A percentile compares a stretch with the other conserved stretches of the same genome.
phyloP scores from a whole-genome alignment of 2,797 vertebrate genomes.

The Pseudopleuronectes americanus region DNA sequence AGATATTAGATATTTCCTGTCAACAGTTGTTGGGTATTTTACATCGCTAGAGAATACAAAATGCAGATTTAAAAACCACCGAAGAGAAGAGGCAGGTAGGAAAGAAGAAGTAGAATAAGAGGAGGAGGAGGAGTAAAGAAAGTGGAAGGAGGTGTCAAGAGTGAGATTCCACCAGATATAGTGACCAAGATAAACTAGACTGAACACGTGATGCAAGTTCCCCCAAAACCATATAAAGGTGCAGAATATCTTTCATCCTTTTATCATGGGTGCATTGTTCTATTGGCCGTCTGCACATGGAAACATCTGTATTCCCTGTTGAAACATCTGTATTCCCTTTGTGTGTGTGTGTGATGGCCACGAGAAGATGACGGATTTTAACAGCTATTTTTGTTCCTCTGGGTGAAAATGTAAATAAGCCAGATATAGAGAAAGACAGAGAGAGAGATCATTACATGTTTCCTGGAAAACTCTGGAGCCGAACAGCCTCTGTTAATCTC shows the following conservation, averaged over 20 bases:
- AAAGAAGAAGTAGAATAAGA: slow-evolving; percentile 43
- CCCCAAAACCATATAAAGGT: neutral
- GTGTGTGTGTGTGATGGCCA: neutral
- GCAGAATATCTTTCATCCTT: neutral
- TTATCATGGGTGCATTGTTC: no score
- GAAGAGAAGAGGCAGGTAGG: slow-evolving; percentile 53
- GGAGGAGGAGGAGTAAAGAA: neutral
- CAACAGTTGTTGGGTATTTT: slow-evolving; percentile 69
- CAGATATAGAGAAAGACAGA: neutral
- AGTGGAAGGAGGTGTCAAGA: slow-evolving; percentile 7
- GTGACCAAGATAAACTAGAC: slow-evolving; percentile 10
- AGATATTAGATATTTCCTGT: slow-evolving; percentile 47
- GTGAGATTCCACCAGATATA: slow-evolving; percentile 33
- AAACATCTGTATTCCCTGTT: no score
- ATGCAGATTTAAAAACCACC: slow-evolving; percentile 77
- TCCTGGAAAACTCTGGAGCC: neutral
- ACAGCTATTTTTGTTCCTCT: neutral
- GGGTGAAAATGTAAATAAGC: neutral
- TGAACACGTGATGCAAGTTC: neutral
- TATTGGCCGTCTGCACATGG: no score
- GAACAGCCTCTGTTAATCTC: neutral
- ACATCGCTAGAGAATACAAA: slow-evolving; percentile 78
- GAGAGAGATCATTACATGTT: neutral
- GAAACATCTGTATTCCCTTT: neutral
- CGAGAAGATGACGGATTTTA: neutral